Conservation (phyloP, 2,797 vertebrate genomes). For the Trematomus bernacchii region DNA sequence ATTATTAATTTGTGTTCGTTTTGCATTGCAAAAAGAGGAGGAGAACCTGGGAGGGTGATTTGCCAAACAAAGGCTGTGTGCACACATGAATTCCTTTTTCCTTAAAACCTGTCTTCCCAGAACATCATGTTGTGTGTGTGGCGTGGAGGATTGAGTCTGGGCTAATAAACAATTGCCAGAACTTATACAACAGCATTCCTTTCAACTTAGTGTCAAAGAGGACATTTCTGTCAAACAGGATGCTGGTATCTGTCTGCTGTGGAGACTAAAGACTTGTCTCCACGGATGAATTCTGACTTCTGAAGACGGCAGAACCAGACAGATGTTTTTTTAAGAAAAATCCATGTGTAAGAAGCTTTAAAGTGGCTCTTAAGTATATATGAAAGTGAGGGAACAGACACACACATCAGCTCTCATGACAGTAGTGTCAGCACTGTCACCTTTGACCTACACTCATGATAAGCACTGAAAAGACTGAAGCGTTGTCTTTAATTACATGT, state of each 20-base stretch:
- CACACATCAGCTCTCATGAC: slow-evolving; percentile 3
- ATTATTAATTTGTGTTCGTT: not conserved
- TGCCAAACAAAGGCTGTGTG: slow-evolving; percentile 30
- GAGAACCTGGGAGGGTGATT: not conserved
- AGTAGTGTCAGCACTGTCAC: slow-evolving; percentile 5
- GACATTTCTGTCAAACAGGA: slow-evolving; percentile 42
- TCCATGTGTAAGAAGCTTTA: not conserved
- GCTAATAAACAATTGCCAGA: slow-evolving; percentile 24
- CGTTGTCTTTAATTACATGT: too few relatives aligned
- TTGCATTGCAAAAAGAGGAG: slow-evolving; percentile 40
- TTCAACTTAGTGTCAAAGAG: slow-evolving; percentile 38
- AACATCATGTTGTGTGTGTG: slow-evolving; percentile 21
- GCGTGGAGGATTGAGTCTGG: slow-evolving; percentile 1
- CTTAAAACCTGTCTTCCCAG: slow-evolving; percentile 39
- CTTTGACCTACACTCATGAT: slow-evolving; percentile 49
- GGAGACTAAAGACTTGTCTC: not conserved
- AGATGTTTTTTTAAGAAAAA: not conserved
- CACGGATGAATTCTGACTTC: not conserved
- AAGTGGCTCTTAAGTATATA: not conserved
- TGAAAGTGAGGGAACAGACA: slow-evolving; percentile 10
- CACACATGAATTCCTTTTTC: not conserved
- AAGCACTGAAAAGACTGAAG: not conserved
- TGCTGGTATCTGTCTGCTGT: slow-evolving; percentile 12
- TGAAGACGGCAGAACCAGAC: slow-evolving; percentile 1
- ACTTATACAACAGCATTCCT: slow-evolving; percentile 59